phyloP scores from a whole-genome alignment of 2,888 invertebrate genomes.

The Biston stratarius region DNA sequence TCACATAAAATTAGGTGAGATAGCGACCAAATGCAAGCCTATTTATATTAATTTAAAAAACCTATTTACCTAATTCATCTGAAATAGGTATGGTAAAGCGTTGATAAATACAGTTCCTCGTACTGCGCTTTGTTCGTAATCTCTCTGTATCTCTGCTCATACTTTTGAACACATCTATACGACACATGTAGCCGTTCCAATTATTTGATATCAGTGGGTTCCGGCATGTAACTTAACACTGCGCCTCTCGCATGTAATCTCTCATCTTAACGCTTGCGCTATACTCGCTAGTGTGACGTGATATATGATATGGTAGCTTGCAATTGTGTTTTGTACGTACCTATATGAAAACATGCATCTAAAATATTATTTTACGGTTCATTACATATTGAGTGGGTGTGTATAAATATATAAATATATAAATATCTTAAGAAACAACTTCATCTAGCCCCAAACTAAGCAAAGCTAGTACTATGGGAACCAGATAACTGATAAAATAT shows the following conservation, averaged over 20 bases:
- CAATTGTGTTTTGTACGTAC: neutral
- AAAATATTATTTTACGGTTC: neutral
- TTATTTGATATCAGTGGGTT: neutral
- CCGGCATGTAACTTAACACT: conserved; percentile 61
- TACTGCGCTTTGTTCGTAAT: neutral
- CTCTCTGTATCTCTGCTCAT: neutral
- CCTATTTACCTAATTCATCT: too few species aligned
- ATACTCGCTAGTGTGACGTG: conserved; percentile 2
- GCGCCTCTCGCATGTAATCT: conserved; percentile 56
- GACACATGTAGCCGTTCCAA: neutral
- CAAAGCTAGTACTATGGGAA: too few species aligned
- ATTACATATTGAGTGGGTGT: too few species aligned
- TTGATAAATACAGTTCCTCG: too few species aligned
- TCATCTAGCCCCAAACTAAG: too few species aligned
- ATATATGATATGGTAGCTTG: neutral
- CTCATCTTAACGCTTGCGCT: conserved; percentile 68
- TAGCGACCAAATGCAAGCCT: too few species aligned
- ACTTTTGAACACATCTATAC: neutral
- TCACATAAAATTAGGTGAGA: too few species aligned
- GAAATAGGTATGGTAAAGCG: too few species aligned
- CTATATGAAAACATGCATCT: neutral
- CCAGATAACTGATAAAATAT: too few species aligned
- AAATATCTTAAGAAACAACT: too few species aligned
- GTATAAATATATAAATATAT: too few species aligned
- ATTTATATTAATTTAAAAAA: too few species aligned